These are phyloP conservation scores for Podarcis siculus DNA, from an alignment of 2,797 vertebrate genomes.

Conservation along the genomic window DNA sequence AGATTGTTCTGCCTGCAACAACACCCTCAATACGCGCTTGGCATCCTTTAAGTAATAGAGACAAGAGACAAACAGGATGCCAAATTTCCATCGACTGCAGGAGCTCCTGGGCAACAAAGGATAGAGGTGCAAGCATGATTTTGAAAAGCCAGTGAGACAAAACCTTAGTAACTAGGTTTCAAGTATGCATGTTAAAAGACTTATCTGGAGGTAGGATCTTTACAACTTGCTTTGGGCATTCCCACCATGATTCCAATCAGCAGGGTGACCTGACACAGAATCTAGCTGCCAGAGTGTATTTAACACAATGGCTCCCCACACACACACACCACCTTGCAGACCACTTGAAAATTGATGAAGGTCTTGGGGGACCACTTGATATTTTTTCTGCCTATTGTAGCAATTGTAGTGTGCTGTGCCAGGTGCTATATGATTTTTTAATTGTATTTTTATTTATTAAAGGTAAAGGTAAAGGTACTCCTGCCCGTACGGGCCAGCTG, in stretches of 20 bases:
- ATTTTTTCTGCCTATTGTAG: too few relatives aligned
- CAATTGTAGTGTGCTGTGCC: too few relatives aligned
- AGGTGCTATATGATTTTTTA: too few relatives aligned
- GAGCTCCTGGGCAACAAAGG: neutral
- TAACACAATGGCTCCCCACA: too few relatives aligned
- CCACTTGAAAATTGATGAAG: too few relatives aligned
- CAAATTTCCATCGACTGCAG: neutral
- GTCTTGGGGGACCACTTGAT: too few relatives aligned
- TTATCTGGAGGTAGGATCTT: neutral
- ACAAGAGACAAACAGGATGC: slow-evolving; percentile 19
- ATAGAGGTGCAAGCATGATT: neutral
- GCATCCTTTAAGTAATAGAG: slow-evolving; percentile 11
- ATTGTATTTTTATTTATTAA: too few relatives aligned
- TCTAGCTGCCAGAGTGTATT: neutral
- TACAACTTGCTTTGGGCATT: neutral
- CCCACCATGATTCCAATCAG: neutral
- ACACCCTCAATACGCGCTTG: neutral
- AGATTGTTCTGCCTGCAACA: neutral
- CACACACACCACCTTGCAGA: too few relatives aligned
- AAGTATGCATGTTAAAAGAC: neutral
- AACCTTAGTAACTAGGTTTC: neutral
- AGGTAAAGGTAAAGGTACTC: too few relatives aligned
- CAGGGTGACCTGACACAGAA: neutral
- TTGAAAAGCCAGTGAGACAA: neutral
- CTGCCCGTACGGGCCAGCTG: too few relatives aligned